Evolutionary conservation across 2,888 invertebrate species (phyloP), one percentile per base, ranked within the genome.

Genomic region (Dione vanillae): DNA sequence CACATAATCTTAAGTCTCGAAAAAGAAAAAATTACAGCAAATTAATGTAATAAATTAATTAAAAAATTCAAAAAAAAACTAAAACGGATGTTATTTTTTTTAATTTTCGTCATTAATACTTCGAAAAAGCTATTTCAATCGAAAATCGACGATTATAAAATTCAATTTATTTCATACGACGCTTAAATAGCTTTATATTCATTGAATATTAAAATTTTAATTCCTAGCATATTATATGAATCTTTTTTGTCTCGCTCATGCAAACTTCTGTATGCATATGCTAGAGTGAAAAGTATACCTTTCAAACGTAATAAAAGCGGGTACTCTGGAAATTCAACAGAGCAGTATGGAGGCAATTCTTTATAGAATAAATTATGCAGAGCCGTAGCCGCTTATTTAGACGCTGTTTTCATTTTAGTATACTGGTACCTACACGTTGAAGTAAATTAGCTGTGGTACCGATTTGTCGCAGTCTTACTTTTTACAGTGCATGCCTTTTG

Each of bases 311-410:
- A 83, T 81, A 78, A 81, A 78, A 79, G 79, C 82, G 81, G 81
- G 80, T 84, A 83, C 84, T 85, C 75, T 78, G 85, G 83, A 86
- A 88, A 86, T 87, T 87, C 87, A 87, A 87, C 87, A 87, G 80
- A 86, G 86, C 83, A 83, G 80, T 81, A 77, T 76, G 79, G 79
- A 84, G 85, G 84, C 85, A 86, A 89, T 85, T 79, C 80, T 79
- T 76, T 76, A 79, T 80, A 81, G 82, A 77, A 78, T 89, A 89
- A 88, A 89, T 88, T 89, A 90, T 91, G 85, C 87, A 85, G 79
- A 77, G 80, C 80, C 78, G 80, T 80, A 74, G 81, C 85, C 85
- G 85, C 84, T 82, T 85, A 84, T 86, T 86, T 83, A 79, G 83
- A 79, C 80, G 80, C 78, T 80, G 82, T 85, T 89, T 89, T 88